Evolutionary conservation across 2,113 vertebrate species (phyloP).

Genomic region (Heloderma charlesbogerti): DNA sequence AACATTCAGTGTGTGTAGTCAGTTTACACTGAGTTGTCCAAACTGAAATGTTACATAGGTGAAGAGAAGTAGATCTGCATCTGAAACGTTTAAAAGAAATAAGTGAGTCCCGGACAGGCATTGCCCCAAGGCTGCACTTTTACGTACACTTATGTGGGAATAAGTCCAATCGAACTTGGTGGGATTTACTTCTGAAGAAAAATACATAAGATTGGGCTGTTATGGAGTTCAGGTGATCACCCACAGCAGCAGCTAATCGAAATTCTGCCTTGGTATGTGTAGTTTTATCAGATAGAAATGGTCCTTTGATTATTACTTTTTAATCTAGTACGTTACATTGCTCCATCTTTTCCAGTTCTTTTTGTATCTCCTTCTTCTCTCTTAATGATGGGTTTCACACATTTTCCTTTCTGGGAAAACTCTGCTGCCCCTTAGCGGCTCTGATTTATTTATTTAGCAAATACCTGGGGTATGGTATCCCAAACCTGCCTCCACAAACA

Average conservation of each 20-base stretch:
- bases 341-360: neutral
- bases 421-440: constrained; percentile 58
- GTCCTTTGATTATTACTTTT: neutral
- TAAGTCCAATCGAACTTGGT: neutral
- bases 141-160: neutral
- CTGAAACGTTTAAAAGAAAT: neutral
- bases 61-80: rapidly evolving
- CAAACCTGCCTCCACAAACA: neutral
- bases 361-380: neutral
- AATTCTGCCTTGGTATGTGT: neutral
- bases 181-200: neutral
- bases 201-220: neutral
- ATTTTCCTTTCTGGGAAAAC: neutral
- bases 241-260: neutral
- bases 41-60: neutral
- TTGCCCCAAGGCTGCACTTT: neutral
- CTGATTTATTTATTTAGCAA: neutral
- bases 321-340: rapidly evolving
- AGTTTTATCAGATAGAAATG: neutral
- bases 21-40: neutral
- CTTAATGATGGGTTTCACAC: neutral
- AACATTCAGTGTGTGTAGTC: neutral
- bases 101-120: neutral
- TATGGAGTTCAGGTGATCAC: neutral
- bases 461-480: neutral